Conservation (phyloP, 2,888 invertebrate genomes). For the Trileptium ribeirensis region DNA sequence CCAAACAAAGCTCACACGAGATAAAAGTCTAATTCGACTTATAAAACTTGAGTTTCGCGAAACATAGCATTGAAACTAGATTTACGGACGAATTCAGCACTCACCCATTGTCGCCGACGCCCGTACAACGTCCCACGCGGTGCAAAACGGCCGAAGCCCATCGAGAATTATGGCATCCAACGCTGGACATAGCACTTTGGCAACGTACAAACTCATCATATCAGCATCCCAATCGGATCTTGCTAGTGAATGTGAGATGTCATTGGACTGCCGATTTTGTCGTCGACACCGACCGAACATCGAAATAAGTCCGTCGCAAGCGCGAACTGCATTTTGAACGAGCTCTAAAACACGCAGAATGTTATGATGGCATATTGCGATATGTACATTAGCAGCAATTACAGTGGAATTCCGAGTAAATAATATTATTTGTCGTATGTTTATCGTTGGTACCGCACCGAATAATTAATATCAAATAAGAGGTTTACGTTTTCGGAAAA, state of each 20-base stretch:
- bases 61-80: too few species aligned
- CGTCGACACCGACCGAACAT: not conserved
- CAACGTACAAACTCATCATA: not conserved
- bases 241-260: not conserved
- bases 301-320: not conserved
- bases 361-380: too few species aligned
- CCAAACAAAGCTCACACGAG: too few species aligned
- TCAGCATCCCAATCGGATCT: not conserved
- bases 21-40: too few species aligned
- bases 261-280: not conserved
- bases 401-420: too few species aligned
- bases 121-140: slow-evolving; percentile 81
- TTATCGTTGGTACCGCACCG: too few species aligned
- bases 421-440: too few species aligned
- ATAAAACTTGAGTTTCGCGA: too few species aligned
- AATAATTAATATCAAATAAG: too few species aligned
- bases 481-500: too few species aligned
- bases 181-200: slow-evolving; percentile 65
- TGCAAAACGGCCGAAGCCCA: slow-evolving; percentile 72
- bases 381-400: too few species aligned
- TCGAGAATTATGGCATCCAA: slow-evolving; percentile 74
- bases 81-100: too few species aligned
- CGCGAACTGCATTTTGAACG: not conserved
- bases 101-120: slow-evolving; percentile 71
- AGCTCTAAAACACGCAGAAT: not conserved